Percentiles rank a stretch among this genome's conserved stretches.
These are phyloP conservation scores for Spodoptera frugiperda DNA, from an alignment of 1,140 invertebrate genomes.

Conservation along the genomic window DNA sequence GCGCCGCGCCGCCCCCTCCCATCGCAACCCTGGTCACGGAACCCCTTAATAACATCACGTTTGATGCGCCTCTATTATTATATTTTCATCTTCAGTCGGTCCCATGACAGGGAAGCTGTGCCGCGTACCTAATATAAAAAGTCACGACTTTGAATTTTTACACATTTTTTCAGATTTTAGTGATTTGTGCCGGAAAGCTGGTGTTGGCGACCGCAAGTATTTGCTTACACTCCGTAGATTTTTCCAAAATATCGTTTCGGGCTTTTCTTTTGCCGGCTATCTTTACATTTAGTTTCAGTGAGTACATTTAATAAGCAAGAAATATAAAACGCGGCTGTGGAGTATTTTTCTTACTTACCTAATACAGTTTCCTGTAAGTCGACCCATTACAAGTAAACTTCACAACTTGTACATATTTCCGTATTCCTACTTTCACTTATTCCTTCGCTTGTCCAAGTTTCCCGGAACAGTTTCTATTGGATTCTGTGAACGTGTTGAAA, in stretches of 20 bases:
- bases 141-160: constrained; percentile 69
- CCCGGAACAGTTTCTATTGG: constrained; percentile 39
- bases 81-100: constrained; percentile 84
- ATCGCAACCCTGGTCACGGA: constrained; percentile 80
- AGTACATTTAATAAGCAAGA: too few relatives aligned
- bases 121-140: constrained; percentile 65
- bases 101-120: constrained; percentile 76
- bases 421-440: neutral
- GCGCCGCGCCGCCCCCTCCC: constrained; percentile 57
- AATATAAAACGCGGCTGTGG: too few relatives aligned
- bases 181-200: neutral
- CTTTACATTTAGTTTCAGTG: too few relatives aligned
- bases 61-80: constrained; percentile 85
- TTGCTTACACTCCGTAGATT: neutral
- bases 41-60: constrained; percentile 84
- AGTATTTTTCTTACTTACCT: neutral
- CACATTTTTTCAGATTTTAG: neutral
- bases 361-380: neutral
- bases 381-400: neutral
- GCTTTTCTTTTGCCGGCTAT: too few relatives aligned
- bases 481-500: constrained; percentile 38
- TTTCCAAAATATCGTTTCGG: neutral
- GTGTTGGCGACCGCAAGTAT: neutral
- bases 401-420: neutral
- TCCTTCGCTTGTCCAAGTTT: constrained; percentile 25